Evolutionary conservation across 1,140 invertebrate species (phyloP).

Genomic region (Octopus bimaculoides): DNA sequence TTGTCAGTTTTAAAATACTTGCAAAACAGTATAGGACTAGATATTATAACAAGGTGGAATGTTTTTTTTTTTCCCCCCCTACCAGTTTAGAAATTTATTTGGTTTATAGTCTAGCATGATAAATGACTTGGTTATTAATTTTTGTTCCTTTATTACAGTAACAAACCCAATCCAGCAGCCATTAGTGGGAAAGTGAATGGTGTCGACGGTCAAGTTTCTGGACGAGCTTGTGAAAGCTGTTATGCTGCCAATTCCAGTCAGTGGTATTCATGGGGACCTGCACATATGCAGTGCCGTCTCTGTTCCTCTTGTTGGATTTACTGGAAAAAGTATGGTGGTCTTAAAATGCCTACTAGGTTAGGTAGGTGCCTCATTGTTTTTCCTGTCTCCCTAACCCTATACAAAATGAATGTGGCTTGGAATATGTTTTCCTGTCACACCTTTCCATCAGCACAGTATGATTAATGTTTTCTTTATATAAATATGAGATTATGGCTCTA

Average conservation of each 20-base stretch:
- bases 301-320: constrained; percentile 94
- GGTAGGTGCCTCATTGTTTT: constrained; percentile 46
- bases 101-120: too few species aligned
- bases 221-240: constrained; percentile 68
- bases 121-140: too few species aligned
- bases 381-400: too few species aligned
- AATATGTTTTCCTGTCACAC: too few species aligned
- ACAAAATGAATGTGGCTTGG: too few species aligned
- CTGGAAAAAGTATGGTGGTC: constrained; percentile 98
- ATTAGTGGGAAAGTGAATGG: constrained; percentile 53
- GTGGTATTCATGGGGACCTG: constrained; percentile 95
- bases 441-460: too few species aligned
- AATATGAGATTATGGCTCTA: too few species aligned
- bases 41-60: not conserved
- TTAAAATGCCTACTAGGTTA: constrained; percentile 68
- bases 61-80: too few species aligned
- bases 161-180: constrained; percentile 72
- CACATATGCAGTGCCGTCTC: constrained; percentile 76
- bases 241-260: constrained; percentile 73
- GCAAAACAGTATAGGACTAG: too few species aligned
- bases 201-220: constrained; percentile 46
- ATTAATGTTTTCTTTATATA: too few species aligned
- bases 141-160: constrained; percentile 59
- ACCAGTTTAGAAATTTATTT: too few species aligned
- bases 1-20: too few species aligned